phyloP scores from a whole-genome alignment of 1,140 invertebrate species.

The Drosophila parvula region DNA sequence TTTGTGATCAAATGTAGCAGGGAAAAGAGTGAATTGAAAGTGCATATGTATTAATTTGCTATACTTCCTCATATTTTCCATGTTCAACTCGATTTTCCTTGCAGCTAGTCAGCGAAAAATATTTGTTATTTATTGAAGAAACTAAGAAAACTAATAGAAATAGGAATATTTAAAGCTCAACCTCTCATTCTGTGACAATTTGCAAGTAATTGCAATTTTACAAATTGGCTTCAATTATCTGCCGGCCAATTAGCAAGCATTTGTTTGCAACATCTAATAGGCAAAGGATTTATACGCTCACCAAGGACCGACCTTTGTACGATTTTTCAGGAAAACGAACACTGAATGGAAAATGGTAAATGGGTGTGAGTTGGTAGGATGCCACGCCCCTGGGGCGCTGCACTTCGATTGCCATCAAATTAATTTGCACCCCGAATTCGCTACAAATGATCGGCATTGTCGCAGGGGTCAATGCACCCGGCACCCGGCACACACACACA shows the following conservation, averaged over 20 bases:
- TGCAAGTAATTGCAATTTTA: constrained; percentile 4
- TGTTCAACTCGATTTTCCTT: too few relatives aligned
- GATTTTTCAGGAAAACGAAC: neutral
- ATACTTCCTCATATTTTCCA: too few relatives aligned
- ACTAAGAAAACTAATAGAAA: too few relatives aligned
- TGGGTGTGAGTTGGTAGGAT: constrained; percentile 7
- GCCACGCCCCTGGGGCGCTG: constrained; percentile 24
- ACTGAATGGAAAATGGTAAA: constrained; percentile 5
- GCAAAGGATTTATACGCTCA: neutral
- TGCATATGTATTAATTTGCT: too few relatives aligned
- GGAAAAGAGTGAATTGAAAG: too few relatives aligned
- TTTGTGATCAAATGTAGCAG: too few relatives aligned
- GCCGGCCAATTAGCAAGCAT: constrained; percentile 6
- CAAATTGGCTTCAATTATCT: constrained; percentile 17
- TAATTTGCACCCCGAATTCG: constrained; percentile 64
- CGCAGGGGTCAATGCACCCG: constrained; percentile 38
- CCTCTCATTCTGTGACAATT: neutral
- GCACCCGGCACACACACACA: neutral
- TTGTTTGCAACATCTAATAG: constrained; percentile 1
- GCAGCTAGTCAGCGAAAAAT: too few relatives aligned
- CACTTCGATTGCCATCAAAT: constrained; percentile 47
- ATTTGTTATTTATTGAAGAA: too few relatives aligned
- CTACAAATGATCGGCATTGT: constrained; percentile 53
- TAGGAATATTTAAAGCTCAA: too few relatives aligned
- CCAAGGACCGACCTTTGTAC: neutral